These are phyloP conservation scores for Ophioninae sp. DNA, from an alignment of 2,888 invertebrate species.

Conservation along the genomic window DNA sequence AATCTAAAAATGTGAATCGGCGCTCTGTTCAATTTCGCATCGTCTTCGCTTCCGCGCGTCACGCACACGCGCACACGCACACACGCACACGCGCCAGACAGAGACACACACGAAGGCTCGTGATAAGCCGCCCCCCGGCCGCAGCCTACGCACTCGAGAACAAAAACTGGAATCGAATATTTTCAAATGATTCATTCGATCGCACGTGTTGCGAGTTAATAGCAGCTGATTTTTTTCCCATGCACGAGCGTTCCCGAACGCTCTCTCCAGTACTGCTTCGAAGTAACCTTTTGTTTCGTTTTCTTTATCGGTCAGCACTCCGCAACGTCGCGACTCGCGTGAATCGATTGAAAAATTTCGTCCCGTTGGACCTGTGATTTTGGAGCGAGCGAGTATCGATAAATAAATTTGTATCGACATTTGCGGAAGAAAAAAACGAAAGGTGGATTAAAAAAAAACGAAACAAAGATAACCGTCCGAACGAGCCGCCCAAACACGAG, in stretches of 20 bases:
- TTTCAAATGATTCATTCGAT: constrained; percentile 18
- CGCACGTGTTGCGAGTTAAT: neutral
- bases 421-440: constrained; percentile 12
- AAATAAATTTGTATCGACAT: constrained; percentile 43
- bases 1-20: constrained; percentile 43
- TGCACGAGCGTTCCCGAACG: constrained; percentile 38
- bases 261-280: constrained; percentile 11
- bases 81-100: constrained; percentile 65
- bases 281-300: constrained; percentile 1
- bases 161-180: constrained; percentile 6
- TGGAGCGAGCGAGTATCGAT: constrained; percentile 30
- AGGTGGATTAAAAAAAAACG: neutral
- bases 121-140: constrained; percentile 40
- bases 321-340: constrained; percentile 19
- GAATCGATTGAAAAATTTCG: constrained; percentile 18
- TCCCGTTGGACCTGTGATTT: constrained; percentile 13
- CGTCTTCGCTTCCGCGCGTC: constrained; percentile 5
- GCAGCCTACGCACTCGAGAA: constrained; percentile 12
- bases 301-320: constrained; percentile 37
- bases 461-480: constrained; percentile 28
- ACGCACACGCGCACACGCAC: constrained; percentile 28
- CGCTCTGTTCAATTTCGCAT: constrained; percentile 1
- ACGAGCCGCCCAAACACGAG: neutral
- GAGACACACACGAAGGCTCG: constrained; percentile 62
- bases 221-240: constrained; percentile 33